A percentile compares a stretch with the other conserved stretches of the same genome.
Evolutionary conservation across 2,888 invertebrate genomes (phyloP).

Genomic region (Drosophila nr. perissopoda): DNA sequence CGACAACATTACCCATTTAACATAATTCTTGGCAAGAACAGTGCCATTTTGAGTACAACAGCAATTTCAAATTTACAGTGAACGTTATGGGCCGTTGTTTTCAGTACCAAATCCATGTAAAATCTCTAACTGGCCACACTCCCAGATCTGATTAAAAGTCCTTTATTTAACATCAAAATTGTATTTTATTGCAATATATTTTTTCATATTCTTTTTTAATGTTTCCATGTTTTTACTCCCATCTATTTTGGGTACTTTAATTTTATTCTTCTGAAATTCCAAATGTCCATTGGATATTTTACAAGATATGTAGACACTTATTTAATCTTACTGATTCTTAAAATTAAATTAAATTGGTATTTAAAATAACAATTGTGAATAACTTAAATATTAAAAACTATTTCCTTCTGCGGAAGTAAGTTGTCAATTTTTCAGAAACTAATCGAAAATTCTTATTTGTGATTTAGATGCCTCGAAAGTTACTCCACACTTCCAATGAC

Average conservation of each 20-base stretch:
- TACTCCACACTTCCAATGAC: background rate
- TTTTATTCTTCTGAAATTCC: background rate
- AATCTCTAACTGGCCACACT: background rate
- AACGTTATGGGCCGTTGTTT: background rate
- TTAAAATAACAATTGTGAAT: background rate
- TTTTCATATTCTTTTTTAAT: background rate
- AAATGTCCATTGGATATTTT: background rate
- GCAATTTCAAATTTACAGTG: background rate
- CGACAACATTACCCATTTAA: slow-evolving; percentile 19
- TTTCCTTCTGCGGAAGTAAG: background rate
- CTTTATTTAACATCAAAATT: background rate
- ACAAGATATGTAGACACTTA: slow-evolving; percentile 4
- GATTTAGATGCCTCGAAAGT: background rate
- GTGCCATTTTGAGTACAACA: slow-evolving; percentile 7
- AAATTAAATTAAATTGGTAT: background rate
- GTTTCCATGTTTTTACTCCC: background rate
- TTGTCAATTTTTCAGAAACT: background rate
- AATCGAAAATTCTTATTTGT: background rate
- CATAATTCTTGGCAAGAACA: slow-evolving; percentile 8
- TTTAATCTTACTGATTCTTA: background rate
- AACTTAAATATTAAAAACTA: background rate
- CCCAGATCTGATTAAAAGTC: background rate
- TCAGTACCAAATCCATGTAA: background rate
- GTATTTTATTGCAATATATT: slow-evolving; percentile 2
- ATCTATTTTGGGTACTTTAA: background rate